Evolutionary conservation across 2,888 invertebrate genomes (phyloP), one percentile per base, ranked within the genome.

Genomic region (Dasypolia templi): DNA sequence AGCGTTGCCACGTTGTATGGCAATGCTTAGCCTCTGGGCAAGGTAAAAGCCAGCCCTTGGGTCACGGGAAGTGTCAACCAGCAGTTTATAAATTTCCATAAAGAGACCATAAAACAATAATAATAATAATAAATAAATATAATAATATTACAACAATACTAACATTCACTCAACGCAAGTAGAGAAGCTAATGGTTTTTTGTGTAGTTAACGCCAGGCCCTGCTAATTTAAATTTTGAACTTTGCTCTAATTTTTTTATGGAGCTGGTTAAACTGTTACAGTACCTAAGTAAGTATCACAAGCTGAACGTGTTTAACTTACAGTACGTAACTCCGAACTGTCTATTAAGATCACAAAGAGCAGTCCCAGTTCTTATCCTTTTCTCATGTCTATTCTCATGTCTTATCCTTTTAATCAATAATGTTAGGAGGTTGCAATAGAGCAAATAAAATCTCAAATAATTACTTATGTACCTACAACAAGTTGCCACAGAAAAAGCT

Each of bases 321-420:
- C 22, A 75, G 62, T 49, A 75, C 72, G 61, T 61, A 72, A 61
- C 72, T 72, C 29, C 39, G 29, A 75, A 75, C 75, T 14, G 11
- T 17, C 17, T 17, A 59, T 75, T 72, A 72, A 49, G 39, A 61
- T 49, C 29, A 49, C 29, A 49, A n/a, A 2, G n/a, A 22, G 6
- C 7, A 7, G 5, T 22, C n/a, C 17, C 9, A 11, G 46, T 55
- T n/a, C n/a, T n/a, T n/a, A n/a, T n/a, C n/a, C n/a, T n/a, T n/a
- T n/a, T n/a, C n/a, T n/a, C n/a, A n/a, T n/a, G n/a, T n/a, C n/a
- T n/a, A n/a, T n/a, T 29, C 2, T 68, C 14, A 26, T 26, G 29
- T 71, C 12, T 35, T 49, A 75, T 59, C n/a, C 1, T 29, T 46
- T 49, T 49, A 14, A 74, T 72, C 26, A 74, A 72, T 46, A 29